Conservation (phyloP, 1,140 invertebrate genomes). For the Thalassaphorura encarpata region DNA sequence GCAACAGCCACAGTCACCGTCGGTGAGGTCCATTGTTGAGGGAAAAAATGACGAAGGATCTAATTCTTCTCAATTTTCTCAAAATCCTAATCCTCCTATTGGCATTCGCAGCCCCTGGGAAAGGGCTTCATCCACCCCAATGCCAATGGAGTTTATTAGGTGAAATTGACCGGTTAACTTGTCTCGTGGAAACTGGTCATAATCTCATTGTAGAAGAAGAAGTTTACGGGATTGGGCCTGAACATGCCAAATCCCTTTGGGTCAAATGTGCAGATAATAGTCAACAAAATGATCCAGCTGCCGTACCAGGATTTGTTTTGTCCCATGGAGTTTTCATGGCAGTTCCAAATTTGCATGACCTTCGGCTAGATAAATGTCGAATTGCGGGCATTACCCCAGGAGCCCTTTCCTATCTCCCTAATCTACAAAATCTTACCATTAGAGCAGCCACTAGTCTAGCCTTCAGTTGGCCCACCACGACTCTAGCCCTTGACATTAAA, state of each 20-base stretch:
- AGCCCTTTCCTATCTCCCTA: constrained; percentile 66
- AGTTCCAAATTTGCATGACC: constrained; percentile 53
- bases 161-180: constrained; percentile 29
- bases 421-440: constrained; percentile 71
- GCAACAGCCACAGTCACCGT: too few relatives aligned
- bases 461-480: constrained; percentile 3
- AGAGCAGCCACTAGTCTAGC: constrained; percentile 56
- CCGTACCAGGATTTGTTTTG: constrained; percentile 22
- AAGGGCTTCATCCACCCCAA: constrained; percentile 26
- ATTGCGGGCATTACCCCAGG: constrained; percentile 75
- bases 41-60: too few relatives aligned
- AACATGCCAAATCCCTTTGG: constrained; percentile 32
- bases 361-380: constrained; percentile 82
- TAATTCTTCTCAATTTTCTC: too few relatives aligned
- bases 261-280: constrained; percentile 16
- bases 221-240: constrained; percentile 30
- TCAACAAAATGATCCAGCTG: neutral
- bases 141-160: constrained; percentile 30
- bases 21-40: too few relatives aligned
- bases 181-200: constrained; percentile 24
- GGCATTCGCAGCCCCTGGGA: neutral
- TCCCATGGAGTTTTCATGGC: constrained; percentile 33
- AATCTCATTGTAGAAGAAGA: constrained; percentile 30
- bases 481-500: constrained; percentile 29
- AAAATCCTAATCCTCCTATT: constrained; percentile 8